phyloP scores from a whole-genome alignment of 2,113 vertebrate genomes.

The Macaca fascicularis region T2T-MFA8v1.1 NC_088375.1:172659001-172659500 shows the following conservation, averaged over 20 bases:
- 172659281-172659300: background rate
- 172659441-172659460: background rate
- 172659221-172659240: background rate
- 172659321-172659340: background rate
- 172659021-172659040: too few species aligned
- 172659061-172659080: background rate
- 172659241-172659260: background rate
- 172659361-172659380: background rate
- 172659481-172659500: background rate
- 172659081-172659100: background rate
- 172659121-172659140: background rate
- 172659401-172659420: background rate
- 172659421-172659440: background rate
- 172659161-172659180: background rate
- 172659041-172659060: too few species aligned
- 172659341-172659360: background rate
- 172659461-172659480: background rate
- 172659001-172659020: too few species aligned
- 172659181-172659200: background rate
- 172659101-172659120: background rate
- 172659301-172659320: background rate
- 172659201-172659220: background rate
- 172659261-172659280: background rate
- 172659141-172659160: background rate
- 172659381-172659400: background rate